Evolutionary conservation across 2,888 invertebrate species (phyloP), one percentile per base, ranked within the genome.

Genomic region (Ernsta delagoae): DNA sequence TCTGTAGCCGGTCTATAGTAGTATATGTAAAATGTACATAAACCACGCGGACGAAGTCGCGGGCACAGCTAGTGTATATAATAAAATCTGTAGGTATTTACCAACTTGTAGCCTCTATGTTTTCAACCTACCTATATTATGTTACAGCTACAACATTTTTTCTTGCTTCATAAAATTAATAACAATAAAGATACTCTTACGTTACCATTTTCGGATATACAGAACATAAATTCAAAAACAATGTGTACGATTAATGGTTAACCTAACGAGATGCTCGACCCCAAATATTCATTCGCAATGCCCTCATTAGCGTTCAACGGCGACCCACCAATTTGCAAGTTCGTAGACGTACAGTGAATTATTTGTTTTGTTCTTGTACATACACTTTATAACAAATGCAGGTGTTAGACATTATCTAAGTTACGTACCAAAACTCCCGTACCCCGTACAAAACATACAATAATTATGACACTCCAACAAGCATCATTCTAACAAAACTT

Each of bases 181-280:
- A 24, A 24, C 24, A 24, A 24, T 24, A 24, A 24, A 24, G 24
- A 24, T 24, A 1, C 24, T 24, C 24, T 24, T 24, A 24, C 4
- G 45, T n/a, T 45, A 3, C 45, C 45, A n/a, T 45, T 45, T 45
- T 45, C n/a, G 45, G 45, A n/a, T n/a, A 45, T 4, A 45, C 45
- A n/a, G 45, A 45, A 45, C n/a, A 45, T 45, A 45, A 45, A 45
- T 45, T 45, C 45, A n/a, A 45, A 56, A 56, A 57, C 39, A 57
- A 63, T 11, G 8, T 50, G 59, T 65, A 71, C 59, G 61, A 73
- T 73, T 73, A 72, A 71, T 72, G 69, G 66, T 67, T 69, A 65
- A 63, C 70, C 70, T 74, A 73, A 73, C 71, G 71, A 74, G 73
- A 65, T 67, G 65, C 74, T 73, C 71, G 71, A 74, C 71, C 69